Percentiles rank a stretch among this genome's conserved stretches.
phyloP scores from a whole-genome alignment of 2,113 vertebrate species.

The Sarotherodon lohbergeri region DNA sequence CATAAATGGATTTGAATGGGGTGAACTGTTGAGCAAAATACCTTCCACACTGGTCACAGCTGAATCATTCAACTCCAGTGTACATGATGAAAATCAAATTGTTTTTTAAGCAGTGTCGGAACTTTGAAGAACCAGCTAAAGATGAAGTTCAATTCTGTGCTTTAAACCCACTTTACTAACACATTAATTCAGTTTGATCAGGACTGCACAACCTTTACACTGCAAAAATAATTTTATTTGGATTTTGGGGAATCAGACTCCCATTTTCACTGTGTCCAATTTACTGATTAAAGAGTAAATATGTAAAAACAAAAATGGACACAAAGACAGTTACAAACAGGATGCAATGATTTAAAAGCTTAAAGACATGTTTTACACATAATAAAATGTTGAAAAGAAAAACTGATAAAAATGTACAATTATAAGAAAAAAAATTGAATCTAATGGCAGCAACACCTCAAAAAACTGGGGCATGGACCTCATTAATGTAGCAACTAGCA shows the following conservation, averaged over 20 bases:
- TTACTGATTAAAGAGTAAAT: background rate
- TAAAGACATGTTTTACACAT: background rate
- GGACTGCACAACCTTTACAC: background rate
- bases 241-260: background rate
- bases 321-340: rapidly evolving
- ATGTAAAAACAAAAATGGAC: background rate
- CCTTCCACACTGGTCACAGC: background rate
- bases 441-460: background rate
- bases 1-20: background rate
- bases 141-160: background rate
- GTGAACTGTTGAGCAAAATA: background rate
- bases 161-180: background rate
- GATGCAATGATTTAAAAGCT: background rate
- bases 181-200: background rate
- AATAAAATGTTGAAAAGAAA: background rate
- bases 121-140: rapidly evolving
- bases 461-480: background rate
- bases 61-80: background rate
- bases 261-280: background rate
- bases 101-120: background rate
- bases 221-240: background rate
- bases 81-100: rapidly evolving
- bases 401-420: background rate
- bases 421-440: background rate
- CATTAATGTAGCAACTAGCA: background rate